Evolutionary conservation across 2,113 vertebrate genomes (phyloP).

Genomic region (Tretioscincus oriximinensis): DNA sequence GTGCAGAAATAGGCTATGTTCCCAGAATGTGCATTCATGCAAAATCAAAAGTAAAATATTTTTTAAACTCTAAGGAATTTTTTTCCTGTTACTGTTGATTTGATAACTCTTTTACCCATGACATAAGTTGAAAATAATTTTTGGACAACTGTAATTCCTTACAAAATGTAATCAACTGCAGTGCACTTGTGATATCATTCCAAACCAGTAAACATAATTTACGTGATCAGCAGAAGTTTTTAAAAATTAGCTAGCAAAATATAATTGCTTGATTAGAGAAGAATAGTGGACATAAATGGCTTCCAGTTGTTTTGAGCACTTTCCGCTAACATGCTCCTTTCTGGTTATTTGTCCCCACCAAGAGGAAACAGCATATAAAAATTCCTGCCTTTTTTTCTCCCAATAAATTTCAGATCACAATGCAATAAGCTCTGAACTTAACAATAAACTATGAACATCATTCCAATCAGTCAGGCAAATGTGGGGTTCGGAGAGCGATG

Average conservation of each 20-base stretch:
- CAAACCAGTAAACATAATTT: not conserved
- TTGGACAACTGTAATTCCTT: not conserved
- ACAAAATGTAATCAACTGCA: not conserved
- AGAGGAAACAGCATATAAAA: constrained; percentile 3
- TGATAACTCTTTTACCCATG: not conserved
- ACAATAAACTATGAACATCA: constrained; percentile 5
- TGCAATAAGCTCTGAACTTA: not conserved
- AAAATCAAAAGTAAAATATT: not conserved
- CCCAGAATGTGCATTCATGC: not conserved
- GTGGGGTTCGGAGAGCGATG: no score
- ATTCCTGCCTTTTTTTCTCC: not conserved
- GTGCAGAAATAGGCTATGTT: not conserved
- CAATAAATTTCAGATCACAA: constrained; percentile 9
- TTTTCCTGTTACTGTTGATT: not conserved
- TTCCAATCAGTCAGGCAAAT: not conserved
- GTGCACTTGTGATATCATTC: not conserved
- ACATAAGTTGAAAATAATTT: not conserved
- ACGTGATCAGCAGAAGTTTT: not conserved
- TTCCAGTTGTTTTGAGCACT: constrained; percentile 5
- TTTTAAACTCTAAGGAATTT: not conserved
- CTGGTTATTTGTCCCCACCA: not conserved
- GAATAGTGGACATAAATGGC: not conserved
- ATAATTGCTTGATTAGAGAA: not conserved
- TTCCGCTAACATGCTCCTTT: not conserved
- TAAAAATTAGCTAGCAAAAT: constrained; percentile 1